phyloP scores from a whole-genome alignment of 2,888 invertebrate genomes.

The Troides oblongomaculatus region DNA sequence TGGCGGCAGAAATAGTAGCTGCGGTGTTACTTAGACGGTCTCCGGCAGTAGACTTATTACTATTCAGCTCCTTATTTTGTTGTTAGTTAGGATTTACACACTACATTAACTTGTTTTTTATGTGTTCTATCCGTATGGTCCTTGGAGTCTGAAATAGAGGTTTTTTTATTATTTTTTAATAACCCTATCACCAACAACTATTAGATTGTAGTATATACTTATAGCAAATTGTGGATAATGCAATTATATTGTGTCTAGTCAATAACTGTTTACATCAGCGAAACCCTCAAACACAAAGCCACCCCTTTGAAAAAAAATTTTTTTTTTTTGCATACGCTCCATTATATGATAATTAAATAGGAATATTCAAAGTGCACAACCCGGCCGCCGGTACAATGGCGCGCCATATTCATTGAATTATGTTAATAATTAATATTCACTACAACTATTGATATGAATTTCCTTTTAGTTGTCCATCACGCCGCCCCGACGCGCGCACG shows the following conservation, averaged over 20 bases:
- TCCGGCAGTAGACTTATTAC: too few species aligned
- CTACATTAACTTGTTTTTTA: too few species aligned
- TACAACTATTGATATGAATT: constrained; percentile 61
- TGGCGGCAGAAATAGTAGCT: too few species aligned
- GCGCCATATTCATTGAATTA: constrained; percentile 50
- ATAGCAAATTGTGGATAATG: too few species aligned
- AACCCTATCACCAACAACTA: too few species aligned
- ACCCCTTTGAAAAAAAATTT: constrained; percentile 28
- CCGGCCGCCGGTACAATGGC: constrained; percentile 31
- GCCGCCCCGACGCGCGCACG: constrained; percentile 34
- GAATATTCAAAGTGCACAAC: constrained; percentile 41
- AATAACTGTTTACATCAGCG: constrained; percentile 13
- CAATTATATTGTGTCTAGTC: background rate
- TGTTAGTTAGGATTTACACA: too few species aligned
- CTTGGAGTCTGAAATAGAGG: too few species aligned
- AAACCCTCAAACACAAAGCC: constrained; percentile 20
- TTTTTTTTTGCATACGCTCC: constrained; percentile 23
- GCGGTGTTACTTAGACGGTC: too few species aligned
- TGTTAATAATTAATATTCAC: constrained; percentile 70
- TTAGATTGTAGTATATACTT: too few species aligned
- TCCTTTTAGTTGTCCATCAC: constrained; percentile 73
- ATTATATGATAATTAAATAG: constrained; percentile 45
- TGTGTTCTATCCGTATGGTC: too few species aligned
- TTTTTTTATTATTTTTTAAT: too few species aligned
- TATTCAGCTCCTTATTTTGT: too few species aligned